Base-by-base conservation (phyloP, 2,888 invertebrate species). In the Selenia dentaria region DNA sequence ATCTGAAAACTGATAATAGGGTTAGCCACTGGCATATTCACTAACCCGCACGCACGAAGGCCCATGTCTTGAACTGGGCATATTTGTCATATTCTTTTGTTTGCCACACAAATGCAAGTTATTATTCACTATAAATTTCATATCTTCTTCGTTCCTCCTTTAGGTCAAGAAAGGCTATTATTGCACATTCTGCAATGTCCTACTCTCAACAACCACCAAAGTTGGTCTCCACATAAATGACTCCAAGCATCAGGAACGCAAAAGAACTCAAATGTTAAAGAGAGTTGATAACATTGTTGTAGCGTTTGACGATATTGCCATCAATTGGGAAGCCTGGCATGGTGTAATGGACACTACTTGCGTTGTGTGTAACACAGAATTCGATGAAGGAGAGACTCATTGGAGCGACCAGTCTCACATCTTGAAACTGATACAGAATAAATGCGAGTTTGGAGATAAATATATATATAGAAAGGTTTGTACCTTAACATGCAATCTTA, bases 391-490 rank as follows among this genome's bases (percentile, higher is more conserved):
- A 22, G 50, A 58, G 0, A 42, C 57, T 1, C 82, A 83, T 25
- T 66, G 56, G 27, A 61, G 42, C 0, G 65, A 67, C 5, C 32
- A 56, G 0, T 40, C 27, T 0, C 82, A 83, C 48, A 39, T 68
- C 0, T 39, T 80, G n/a, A 79, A 77, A 29, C 51, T 80, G 18
- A 67, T 79, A 9, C 67, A 76, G 47, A 66, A 44, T 10, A 68
- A 67, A 39, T 46, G 70, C 6, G 62, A 69, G 39, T 62, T 73
- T 54, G 55, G 56, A 1, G 51, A n/a, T 37, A 59, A 20, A 54
- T 64, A 32, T 35, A 27, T 79, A 2, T 83, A 69, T 51, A 62
- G 81, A n/a, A 70, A 66, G 66, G 80, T 79, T 56, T 52, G 55
- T 32, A 31, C 20, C 20, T 31, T n/a, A n/a, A n/a, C n/a, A n/a